Conservation (phyloP, 2,797 vertebrate species). For the Allobates femoralis region DNA sequence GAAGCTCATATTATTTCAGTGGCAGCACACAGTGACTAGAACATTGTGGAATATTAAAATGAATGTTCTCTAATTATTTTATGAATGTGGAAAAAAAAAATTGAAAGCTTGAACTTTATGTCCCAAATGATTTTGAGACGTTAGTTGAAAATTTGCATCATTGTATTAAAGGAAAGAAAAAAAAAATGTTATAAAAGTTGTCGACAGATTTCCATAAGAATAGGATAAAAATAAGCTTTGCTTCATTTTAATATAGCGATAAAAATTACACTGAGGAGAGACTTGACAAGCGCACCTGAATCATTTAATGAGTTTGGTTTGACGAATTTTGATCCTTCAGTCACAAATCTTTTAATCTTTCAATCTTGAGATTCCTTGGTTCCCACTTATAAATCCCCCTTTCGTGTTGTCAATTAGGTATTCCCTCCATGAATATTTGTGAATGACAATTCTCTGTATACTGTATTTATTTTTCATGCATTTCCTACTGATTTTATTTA, state of each 20-base stretch:
- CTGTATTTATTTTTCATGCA: slow-evolving; percentile 9
- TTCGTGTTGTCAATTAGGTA: slow-evolving; percentile 36
- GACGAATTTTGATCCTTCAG: slow-evolving; percentile 51
- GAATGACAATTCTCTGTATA: background rate
- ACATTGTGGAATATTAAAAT: slow-evolving; percentile 52
- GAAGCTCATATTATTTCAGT: slow-evolving; percentile 49
- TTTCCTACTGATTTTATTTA: background rate
- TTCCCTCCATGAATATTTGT: slow-evolving; percentile 14
- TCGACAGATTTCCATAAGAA: slow-evolving; percentile 46
- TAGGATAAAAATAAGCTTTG: slow-evolving; percentile 37
- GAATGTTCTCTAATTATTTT: slow-evolving; percentile 59
- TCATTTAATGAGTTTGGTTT: slow-evolving; percentile 58
- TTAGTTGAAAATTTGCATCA: slow-evolving; percentile 38
- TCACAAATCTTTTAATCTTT: slow-evolving; percentile 62
- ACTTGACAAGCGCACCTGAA: slow-evolving; percentile 52
- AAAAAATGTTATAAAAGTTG: slow-evolving; percentile 35
- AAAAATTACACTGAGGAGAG: slow-evolving; percentile 39
- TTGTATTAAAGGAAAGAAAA: background rate
- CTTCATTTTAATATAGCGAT: slow-evolving; percentile 50
- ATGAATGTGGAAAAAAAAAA: slow-evolving; percentile 48
- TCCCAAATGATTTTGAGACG: slow-evolving; percentile 39
- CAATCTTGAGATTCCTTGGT: slow-evolving; percentile 47
- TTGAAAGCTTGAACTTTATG: slow-evolving; percentile 45
- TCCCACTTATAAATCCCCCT: slow-evolving; percentile 47
- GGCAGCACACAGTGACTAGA: slow-evolving; percentile 51